Evolutionary conservation across 37 sponge, comb jelly and placozoan genomes (phyloP).

Genomic region (Corticium candelabrum): DNA sequence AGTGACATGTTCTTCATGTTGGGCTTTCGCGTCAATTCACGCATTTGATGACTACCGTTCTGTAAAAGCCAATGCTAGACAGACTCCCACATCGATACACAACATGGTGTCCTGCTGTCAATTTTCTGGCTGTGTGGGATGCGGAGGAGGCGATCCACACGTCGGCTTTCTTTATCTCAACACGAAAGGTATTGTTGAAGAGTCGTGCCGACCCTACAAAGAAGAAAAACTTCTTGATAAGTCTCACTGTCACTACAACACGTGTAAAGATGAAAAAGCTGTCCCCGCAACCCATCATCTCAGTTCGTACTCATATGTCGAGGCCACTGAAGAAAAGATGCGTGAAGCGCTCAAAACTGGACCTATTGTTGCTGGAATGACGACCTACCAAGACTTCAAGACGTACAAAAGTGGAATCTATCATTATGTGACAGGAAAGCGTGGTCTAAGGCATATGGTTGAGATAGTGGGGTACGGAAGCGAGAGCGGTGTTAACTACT

Average conservation of each 20-base stretch:
- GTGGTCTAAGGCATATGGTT: slow-evolving; percentile 22
- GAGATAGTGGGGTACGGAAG: slow-evolving; percentile 31
- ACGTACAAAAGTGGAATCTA: slow-evolving; percentile 38
- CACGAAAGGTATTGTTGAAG: not conserved
- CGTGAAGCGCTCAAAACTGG: slow-evolving; percentile 29
- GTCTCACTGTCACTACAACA: no score
- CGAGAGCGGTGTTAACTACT: slow-evolving; percentile 22
- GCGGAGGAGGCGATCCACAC: not conserved
- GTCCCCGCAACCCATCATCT: not conserved
- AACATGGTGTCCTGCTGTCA: not conserved
- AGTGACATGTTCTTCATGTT: not conserved
- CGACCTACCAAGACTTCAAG: slow-evolving; percentile 20
- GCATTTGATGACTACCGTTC: not conserved
- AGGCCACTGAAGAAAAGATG: slow-evolving; percentile 9
- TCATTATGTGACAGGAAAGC: not conserved
- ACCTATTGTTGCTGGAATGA: slow-evolving; percentile 29
- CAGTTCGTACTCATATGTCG: not conserved
- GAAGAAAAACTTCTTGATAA: not conserved
- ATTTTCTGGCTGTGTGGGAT: not conserved
- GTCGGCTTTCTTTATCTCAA: not conserved
- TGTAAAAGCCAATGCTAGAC: not conserved
- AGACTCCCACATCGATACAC: not conserved
- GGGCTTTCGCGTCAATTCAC: not conserved
- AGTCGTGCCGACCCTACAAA: not conserved
- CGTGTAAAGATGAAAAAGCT: no score